Evolutionary conservation across 2,888 invertebrate species (phyloP), one percentile per base, ranked within the genome.

Genomic region (Drosophila nr. perissopoda): DNA sequence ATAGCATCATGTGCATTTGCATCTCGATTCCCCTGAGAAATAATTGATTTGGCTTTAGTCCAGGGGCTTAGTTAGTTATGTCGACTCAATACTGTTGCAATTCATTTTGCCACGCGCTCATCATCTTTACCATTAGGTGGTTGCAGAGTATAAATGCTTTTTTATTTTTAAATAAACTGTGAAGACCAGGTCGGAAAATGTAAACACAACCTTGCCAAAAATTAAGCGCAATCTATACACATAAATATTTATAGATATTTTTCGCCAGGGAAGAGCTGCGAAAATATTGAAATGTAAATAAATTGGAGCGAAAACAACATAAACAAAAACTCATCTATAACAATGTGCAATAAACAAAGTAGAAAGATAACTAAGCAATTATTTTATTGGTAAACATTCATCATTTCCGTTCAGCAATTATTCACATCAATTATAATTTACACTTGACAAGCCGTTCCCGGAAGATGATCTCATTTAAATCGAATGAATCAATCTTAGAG

Each of bases 131-230:
- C 18, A 21, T 33, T 36, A 48, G 60, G 38, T 70, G 66, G 42
- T 38, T 56, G 38, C 58, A 38, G 34, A n/a, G n/a, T 4, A 5
- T 2, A 11, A 10, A 3, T 16, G 16, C 18, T 51, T 16, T 25
- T 27, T 36, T 13, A 73, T 78, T 57, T 74, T 48, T 7, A 27
- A 34, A 74, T 63, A 68, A 78, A 59, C 74, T 78, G 62, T 36
- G 48, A 63, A 68, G 29, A 68, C 60, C 48, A n/a, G 34, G 27
- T 48, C 27, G 38, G 5, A 27, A 48, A 31, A 54, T 38, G 51
- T 61, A 65, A 58, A 72, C 71, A 71, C 42, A 52, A 48, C 42
- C 4, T 36, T 25, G 57, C 21, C 40, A 11, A 64, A 64, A 57
- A 57, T 52, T 59, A 72, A 48, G 36, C 25, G 53, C 71, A 54